Evolutionary conservation across 2,797 vertebrate genomes (phyloP), one percentile per base, ranked within the genome.

Genomic region (Sebastes iracundus): DNA sequence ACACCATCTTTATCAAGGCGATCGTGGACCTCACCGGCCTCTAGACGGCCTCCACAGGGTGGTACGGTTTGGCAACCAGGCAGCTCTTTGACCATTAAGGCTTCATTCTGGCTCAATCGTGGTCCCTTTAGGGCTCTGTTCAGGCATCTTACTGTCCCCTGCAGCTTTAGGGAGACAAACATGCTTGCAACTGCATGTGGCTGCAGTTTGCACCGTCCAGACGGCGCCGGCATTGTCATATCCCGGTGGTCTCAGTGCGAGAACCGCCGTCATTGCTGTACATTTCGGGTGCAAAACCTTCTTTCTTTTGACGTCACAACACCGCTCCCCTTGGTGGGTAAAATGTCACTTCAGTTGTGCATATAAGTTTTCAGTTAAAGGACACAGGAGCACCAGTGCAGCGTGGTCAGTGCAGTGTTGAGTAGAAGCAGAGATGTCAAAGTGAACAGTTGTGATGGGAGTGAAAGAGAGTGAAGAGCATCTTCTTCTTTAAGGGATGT

Each of bases 1-100:
- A 99, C 25, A 97, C 97, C 91, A 97, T 99, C 94, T 99, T 99
- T 94, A 97, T 99, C 94, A 99, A 99, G 95, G 98, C 97, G 80
- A 99, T 99, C 1, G 98, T 99, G 91, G 98, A 99, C 91, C 97
- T 99, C 92, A 97, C 98, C 0, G 98, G 98, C 86, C 97, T 99
- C 82, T 99, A 96, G 92, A 33, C 2, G 75, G 72, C 58, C 18
- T 46, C 46, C 42, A 2, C 33, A 2, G n/a, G 53, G 81, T 13
- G 73, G 58, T 32, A 32, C 63, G 16, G 59, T 86, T 88, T 75
- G 75, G 62, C 65, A 70, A 86, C 77, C 77, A 49, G 79, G 89
- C 86, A 81, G 90, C 85, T 89, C 90, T 81, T 78, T 82, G 86
- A 87, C 85, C 89, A 87, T 88, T 83, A 74, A 62, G 67, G 85